These are phyloP conservation scores for Therioaphis trifolii DNA, from an alignment of 2,888 invertebrate species.

Conservation along the genomic window DNA sequence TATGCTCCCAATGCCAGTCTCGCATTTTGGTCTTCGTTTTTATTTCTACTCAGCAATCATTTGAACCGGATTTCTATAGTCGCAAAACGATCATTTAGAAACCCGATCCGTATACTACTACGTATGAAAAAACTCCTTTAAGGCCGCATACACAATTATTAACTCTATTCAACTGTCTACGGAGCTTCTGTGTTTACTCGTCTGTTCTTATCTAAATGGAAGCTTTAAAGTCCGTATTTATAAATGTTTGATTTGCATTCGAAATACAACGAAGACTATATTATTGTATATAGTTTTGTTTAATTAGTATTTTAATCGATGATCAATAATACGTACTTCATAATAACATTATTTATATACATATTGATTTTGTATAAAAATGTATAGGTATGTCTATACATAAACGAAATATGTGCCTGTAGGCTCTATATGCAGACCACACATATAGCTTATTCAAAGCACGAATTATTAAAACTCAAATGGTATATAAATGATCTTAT, in stretches of 20 bases:
- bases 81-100: constrained; percentile 52
- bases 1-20: constrained; percentile 1
- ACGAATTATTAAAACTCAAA: no score
- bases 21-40: constrained; percentile 39
- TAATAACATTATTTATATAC: not conserved
- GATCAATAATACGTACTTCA: constrained; percentile 5
- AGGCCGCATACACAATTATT: constrained; percentile 57
- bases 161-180: constrained; percentile 59
- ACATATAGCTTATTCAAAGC: constrained; percentile 25
- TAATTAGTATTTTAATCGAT: constrained; percentile 33
- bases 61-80: constrained; percentile 52
- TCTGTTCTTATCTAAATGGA: constrained; percentile 11
- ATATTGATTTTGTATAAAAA: not conserved
- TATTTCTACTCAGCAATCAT: constrained; percentile 38
- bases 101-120: constrained; percentile 54
- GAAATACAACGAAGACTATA: constrained; percentile 19
- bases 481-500: no score
- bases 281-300: not conserved
- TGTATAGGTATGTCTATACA: not conserved
- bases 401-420: constrained; percentile 30
- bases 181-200: constrained; percentile 39
- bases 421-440: constrained; percentile 14
- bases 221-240: constrained; percentile 20
- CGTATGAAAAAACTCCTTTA: constrained; percentile 38
- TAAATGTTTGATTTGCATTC: constrained; percentile 39